Percentiles rank a stretch among this genome's conserved stretches.
phyloP scores from a whole-genome alignment of 2,797 vertebrate species.

The Hybognathus amarus region DNA sequence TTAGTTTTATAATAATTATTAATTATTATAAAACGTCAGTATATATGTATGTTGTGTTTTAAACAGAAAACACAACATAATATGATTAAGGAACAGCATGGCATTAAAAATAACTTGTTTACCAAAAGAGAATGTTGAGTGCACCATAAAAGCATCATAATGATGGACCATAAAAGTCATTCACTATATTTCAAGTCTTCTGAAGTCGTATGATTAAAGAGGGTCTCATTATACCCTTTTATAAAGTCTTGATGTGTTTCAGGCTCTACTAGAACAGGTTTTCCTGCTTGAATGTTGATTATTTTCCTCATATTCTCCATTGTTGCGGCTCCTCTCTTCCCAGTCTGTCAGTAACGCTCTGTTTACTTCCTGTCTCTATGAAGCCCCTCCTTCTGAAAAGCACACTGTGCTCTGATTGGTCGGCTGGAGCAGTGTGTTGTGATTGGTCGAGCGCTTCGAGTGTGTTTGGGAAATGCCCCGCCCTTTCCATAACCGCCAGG shows the following conservation, averaged over 20 bases:
- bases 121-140: too few relatives aligned
- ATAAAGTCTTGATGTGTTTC: background rate
- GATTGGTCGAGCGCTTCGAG: background rate
- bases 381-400: too few relatives aligned
- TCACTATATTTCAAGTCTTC: background rate
- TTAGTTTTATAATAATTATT: background rate
- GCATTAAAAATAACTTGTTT: background rate
- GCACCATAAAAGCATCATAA: background rate
- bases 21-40: background rate
- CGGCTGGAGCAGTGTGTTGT: background rate
- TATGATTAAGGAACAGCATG: too few relatives aligned
- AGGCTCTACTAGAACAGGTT: background rate
- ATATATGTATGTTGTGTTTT: background rate
- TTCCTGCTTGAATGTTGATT: too few relatives aligned
- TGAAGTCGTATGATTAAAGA: background rate
- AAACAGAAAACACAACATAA: background rate
- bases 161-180: background rate
- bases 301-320: too few relatives aligned
- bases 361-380: too few relatives aligned
- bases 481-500: background rate
- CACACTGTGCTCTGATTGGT: too few relatives aligned
- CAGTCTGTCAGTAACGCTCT: too few relatives aligned
- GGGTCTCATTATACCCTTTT: background rate
- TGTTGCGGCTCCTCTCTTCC: too few relatives aligned
- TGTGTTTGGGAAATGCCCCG: background rate